phyloP scores from a whole-genome alignment of 2,888 invertebrate species.

The Noctua comes region DNA sequence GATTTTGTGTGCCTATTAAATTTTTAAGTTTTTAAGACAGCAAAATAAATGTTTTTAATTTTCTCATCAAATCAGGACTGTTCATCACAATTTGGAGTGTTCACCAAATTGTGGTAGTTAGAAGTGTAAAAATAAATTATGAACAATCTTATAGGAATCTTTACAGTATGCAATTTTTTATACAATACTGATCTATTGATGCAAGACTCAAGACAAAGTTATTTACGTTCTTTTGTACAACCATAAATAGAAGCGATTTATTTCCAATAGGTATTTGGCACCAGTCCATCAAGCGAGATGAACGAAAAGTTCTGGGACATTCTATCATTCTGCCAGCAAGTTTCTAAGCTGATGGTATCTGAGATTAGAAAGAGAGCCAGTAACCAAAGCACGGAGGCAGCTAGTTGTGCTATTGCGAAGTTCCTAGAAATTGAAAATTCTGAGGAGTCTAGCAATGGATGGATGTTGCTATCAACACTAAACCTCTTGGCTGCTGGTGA shows the following conservation, averaged over 20 bases:
- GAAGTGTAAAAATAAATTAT: neutral
- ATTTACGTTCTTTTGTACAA: neutral
- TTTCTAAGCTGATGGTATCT: conserved; percentile 98
- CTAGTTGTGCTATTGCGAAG: conserved; percentile 98
- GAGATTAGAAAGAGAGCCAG: conserved; percentile 98
- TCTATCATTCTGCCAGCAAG: conserved; percentile 97
- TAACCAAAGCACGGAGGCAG: conserved; percentile 98
- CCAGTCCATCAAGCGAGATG: conserved; percentile 98
- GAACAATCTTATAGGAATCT: neutral
- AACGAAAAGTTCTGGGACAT: conserved; percentile 99
- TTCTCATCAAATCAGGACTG: neutral
- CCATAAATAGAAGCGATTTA: conserved; percentile 13
- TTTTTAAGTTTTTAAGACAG: neutral
- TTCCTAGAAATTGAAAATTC: conserved; percentile 98
- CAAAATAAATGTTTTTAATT: neutral
- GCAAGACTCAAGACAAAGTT: neutral
- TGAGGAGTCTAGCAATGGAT: conserved; percentile 98
- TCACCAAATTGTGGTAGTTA: neutral
- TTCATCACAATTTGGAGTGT: neutral
- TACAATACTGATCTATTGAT: neutral
- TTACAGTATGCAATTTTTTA: neutral
- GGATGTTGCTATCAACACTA: conserved; percentile 97
- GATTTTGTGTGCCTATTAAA: neutral
- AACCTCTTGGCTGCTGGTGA: conserved; percentile 98
- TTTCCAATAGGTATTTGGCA: conserved; percentile 95